These are phyloP conservation scores for Hypomecis atomaria DNA, from an alignment of 2,888 invertebrate species.

Conservation along the genomic window DNA sequence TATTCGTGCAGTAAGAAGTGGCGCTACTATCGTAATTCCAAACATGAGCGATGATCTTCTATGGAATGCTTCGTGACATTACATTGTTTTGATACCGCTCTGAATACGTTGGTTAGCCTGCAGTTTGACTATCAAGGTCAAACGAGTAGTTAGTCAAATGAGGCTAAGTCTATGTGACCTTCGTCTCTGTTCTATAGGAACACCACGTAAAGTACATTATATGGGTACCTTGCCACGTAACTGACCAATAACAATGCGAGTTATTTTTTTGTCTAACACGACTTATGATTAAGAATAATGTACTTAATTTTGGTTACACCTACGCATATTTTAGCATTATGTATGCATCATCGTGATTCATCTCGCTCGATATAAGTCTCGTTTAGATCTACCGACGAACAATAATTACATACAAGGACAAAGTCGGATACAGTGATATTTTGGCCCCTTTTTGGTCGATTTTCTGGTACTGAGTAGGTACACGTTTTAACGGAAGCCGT, in stretches of 20 bases:
- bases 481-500: too few relatives aligned
- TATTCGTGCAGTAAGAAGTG: too few relatives aligned
- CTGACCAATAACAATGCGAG: background rate
- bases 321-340: background rate
- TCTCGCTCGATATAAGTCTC: too few relatives aligned
- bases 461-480: too few relatives aligned
- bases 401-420: too few relatives aligned
- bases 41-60: background rate
- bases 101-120: background rate
- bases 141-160: background rate
- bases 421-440: too few relatives aligned
- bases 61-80: background rate
- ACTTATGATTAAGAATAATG: background rate
- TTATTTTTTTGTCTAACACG: slow-evolving; percentile 2
- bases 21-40: background rate
- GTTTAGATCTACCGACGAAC: too few relatives aligned
- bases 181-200: background rate
- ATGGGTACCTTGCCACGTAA: background rate
- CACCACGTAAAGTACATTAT: background rate
- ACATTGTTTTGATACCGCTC: background rate
- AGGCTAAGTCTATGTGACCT: background rate
- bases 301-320: background rate
- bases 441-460: too few relatives aligned
- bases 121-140: background rate
- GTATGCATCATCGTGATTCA: too few relatives aligned